phyloP scores from a whole-genome alignment of 2,113 vertebrate species.

The Halichoeres trimaculatus region DNA sequence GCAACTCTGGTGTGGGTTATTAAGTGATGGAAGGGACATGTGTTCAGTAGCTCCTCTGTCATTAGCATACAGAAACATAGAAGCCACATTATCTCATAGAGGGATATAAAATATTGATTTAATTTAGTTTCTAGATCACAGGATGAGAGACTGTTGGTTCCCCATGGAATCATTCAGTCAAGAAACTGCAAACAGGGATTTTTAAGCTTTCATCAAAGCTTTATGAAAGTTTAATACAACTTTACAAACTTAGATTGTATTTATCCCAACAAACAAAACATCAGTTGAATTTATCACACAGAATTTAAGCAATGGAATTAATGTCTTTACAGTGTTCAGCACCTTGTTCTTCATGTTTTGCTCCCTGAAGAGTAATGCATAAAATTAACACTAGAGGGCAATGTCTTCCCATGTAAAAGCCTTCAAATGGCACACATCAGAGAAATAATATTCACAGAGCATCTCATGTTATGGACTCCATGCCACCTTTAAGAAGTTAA shows the following conservation, averaged over 20 bases:
- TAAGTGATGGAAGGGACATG: constrained; percentile 32
- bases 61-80: constrained; percentile 4
- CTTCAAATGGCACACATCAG: neutral
- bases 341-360: neutral
- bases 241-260: constrained; percentile 12
- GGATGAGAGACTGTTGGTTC: neutral
- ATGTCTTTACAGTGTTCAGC: constrained; percentile 11
- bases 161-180: neutral
- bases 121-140: neutral
- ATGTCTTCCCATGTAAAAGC: constrained; percentile 48
- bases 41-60: constrained; percentile 16
- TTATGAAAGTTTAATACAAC: constrained; percentile 10
- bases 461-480: neutral
- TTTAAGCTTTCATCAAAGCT: neutral
- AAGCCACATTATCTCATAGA: neutral
- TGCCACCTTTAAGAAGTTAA: constrained; percentile 32
- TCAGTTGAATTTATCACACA: constrained; percentile 19
- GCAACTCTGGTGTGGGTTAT: constrained; percentile 34
- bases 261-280: constrained; percentile 1
- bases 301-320: constrained; percentile 14
- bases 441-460: neutral
- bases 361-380: constrained; percentile 22
- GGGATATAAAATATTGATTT: neutral
- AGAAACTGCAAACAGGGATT: neutral
- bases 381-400: constrained; percentile 70